Evolutionary conservation across 2,888 invertebrate species (phyloP).

Genomic region (Eledona agricola): DNA sequence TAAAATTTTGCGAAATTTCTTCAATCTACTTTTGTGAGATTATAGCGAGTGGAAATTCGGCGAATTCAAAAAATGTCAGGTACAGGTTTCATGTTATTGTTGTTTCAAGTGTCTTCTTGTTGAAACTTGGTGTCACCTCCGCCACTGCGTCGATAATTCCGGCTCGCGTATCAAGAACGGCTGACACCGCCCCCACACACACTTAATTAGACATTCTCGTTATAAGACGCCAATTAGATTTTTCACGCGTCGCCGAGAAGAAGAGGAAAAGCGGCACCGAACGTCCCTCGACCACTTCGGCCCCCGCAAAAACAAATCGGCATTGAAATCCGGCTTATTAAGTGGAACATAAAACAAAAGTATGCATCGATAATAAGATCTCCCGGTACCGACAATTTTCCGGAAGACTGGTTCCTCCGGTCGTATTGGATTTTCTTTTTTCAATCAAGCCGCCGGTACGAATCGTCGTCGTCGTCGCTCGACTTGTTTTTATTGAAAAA

Average conservation of each 20-base stretch:
- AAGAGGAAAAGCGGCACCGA: conserved; percentile 9
- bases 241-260: conserved; percentile 19
- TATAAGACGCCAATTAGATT: conserved; percentile 16
- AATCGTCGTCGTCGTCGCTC: conserved; percentile 53
- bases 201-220: conserved; percentile 16
- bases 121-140: too few relatives aligned
- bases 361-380: conserved; percentile 55
- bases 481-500: conserved; percentile 63
- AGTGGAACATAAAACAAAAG: conserved; percentile 50
- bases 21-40: too few relatives aligned
- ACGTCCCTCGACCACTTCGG: background rate
- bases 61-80: too few relatives aligned
- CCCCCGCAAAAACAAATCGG: conserved; percentile 8
- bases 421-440: conserved; percentile 57
- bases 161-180: conserved; percentile 11
- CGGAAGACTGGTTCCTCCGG: conserved; percentile 45
- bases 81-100: too few relatives aligned
- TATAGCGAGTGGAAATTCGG: too few relatives aligned
- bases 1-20: too few relatives aligned
- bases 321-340: conserved; percentile 44
- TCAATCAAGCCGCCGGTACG: conserved; percentile 52
- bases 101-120: too few relatives aligned
- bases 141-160: conserved; percentile 4
- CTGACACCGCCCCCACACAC: conserved; percentile 9
- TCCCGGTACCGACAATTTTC: conserved; percentile 56